Base-by-base conservation (phyloP, 2,797 vertebrate species). In the Rhyacichthys aspro region DNA sequence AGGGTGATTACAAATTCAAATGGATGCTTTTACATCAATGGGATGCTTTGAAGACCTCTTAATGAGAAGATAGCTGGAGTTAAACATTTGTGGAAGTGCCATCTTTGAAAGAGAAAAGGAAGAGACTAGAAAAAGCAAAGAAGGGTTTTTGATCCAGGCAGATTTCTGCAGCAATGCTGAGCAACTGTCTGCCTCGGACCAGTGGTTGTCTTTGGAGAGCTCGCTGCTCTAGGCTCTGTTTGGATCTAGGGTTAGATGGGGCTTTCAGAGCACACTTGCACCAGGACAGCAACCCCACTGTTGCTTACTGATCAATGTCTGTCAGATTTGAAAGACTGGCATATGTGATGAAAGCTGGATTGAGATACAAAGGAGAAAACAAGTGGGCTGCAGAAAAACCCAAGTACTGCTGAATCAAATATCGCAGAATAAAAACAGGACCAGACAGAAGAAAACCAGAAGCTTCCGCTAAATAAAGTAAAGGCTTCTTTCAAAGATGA, bases 1-100 rank as follows among this genome's bases (percentile, higher is more conserved):
- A 88, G 90, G 88, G 87, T 90, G 93, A 95, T 95, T 94, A 95
- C 93, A 93, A 93, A 95, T 96, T 94, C 91, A 95, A 94, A 95
- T 91, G 91, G 92, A 88, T 89, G 93, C 93, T 92, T 95, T 93
- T 93, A 93, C 94, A 94, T 95, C 94, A 95, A 92, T 93, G 90
- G 90, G 76, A 91, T 74, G 79, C 92, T 93, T 95, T 93, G 89
- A 92, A 94, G 90, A 89, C 88, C 85, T 87, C 93, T 94, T 96
- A 96, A 96, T 94, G 93, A 97, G 94, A 90, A 87, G 88, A 94
- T 91, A 89, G 94, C 90, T 79, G 78, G 90, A 94, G 92, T 89
- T 91, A 91, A 94, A 92, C 90, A 88, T 90, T 86, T 81, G 79
- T 61, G 70, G 70, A 84, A 77, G 77, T 75, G 71, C 77, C 61